These are phyloP conservation scores for Xestoiulus laeticollis DNA, from an alignment of 2,888 invertebrate species.

Conservation along the genomic window DNA sequence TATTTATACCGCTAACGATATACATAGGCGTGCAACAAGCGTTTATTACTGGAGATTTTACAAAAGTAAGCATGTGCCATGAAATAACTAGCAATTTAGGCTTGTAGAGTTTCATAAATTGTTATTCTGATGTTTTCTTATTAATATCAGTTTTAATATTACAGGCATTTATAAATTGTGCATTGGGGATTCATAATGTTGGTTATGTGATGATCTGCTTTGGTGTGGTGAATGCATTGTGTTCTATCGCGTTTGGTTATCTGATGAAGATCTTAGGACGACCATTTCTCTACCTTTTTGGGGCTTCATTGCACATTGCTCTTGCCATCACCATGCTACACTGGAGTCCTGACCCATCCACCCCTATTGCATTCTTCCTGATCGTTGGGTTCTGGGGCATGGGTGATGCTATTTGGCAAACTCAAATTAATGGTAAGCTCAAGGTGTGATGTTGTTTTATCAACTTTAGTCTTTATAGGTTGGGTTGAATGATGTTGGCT, in stretches of 20 bases:
- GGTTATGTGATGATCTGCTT: conserved; percentile 98
- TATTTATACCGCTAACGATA: conserved; percentile 92
- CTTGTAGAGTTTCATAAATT: not conserved
- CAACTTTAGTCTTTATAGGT: no score
- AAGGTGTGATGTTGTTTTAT: not conserved
- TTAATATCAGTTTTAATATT: conserved; percentile 55
- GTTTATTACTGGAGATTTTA: conserved; percentile 82
- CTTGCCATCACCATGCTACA: conserved; percentile 82
- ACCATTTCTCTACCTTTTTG: conserved; percentile 80
- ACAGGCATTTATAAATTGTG: conserved; percentile 86
- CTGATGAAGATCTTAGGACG: conserved; percentile 92
- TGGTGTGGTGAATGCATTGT: conserved; percentile 91
- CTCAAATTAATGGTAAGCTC: conserved; percentile 87
- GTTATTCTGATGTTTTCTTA: not conserved
- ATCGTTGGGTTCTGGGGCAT: conserved; percentile 94
- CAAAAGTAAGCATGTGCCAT: conserved; percentile 63
- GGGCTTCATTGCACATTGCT: conserved; percentile 78
- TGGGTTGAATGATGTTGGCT: no score
- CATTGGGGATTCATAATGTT: conserved; percentile 83
- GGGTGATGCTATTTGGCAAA: conserved; percentile 97
- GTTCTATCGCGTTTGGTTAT: conserved; percentile 89
- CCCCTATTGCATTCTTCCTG: conserved; percentile 82
- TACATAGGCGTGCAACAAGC: conserved; percentile 99
- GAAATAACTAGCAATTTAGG: not conserved
- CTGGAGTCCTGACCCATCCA: conserved; percentile 86